phyloP scores from a whole-genome alignment of 2,888 invertebrate genomes.

The Pterostichus madidus region DNA sequence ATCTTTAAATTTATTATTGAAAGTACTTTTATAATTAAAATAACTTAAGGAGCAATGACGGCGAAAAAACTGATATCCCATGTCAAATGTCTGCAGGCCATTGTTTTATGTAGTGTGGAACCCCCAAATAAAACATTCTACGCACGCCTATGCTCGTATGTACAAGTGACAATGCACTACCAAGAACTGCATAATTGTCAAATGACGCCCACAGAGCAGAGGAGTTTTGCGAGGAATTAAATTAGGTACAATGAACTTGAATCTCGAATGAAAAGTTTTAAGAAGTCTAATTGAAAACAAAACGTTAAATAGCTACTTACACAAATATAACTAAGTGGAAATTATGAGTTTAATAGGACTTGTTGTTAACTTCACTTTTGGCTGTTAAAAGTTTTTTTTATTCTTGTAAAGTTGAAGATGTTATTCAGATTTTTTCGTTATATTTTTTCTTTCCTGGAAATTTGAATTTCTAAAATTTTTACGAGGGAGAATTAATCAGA shows the following conservation, averaged over 20 bases:
- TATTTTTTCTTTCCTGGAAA: background rate
- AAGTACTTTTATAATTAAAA: no score
- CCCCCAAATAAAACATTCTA: no score
- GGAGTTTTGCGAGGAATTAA: slow-evolving; percentile 1
- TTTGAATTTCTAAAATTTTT: slow-evolving; percentile 3
- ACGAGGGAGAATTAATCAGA: background rate
- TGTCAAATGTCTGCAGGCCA: no score
- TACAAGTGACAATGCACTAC: background rate
- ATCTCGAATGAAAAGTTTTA: slow-evolving; percentile 9
- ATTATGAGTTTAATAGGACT: background rate
- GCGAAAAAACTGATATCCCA: no score
- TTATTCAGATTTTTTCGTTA: background rate
- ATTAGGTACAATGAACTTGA: slow-evolving; percentile 46
- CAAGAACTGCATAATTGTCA: slow-evolving; percentile 39
- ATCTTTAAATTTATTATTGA: no score
- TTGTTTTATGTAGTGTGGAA: no score
- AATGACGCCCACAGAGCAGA: slow-evolving; percentile 13
- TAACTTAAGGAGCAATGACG: no score
- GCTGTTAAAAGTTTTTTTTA: slow-evolving; percentile 14
- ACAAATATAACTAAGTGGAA: slow-evolving; percentile 20
- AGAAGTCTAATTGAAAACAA: slow-evolving; percentile 38
- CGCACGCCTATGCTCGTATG: no score
- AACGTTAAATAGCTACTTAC: slow-evolving; percentile 4
- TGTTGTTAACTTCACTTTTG: background rate
- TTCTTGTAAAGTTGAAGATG: background rate